Percentiles rank a stretch among this genome's conserved stretches.
These are phyloP conservation scores for Haliclona indistincta DNA, from an alignment of 37 sponge, comb jelly and placozoan genomes.

Conservation along the genomic window DNA sequence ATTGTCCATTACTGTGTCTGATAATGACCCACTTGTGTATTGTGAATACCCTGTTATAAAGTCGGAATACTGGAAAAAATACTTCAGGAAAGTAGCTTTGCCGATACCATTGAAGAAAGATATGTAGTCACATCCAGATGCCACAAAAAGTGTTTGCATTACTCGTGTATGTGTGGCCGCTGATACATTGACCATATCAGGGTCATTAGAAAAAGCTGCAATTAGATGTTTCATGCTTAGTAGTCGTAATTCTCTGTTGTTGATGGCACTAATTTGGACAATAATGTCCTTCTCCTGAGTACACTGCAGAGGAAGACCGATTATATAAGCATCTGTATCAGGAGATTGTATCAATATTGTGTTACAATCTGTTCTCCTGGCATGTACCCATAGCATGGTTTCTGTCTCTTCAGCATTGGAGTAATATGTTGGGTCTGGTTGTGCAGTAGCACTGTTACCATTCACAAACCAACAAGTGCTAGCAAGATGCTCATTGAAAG, in stretches of 20 bases:
- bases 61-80: slow-evolving; percentile 16
- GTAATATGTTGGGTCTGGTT: neutral
- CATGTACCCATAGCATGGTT: slow-evolving; percentile 13
- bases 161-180: neutral
- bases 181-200: slow-evolving; percentile 14
- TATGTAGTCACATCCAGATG: slow-evolving; percentile 36
- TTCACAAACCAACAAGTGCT: neutral
- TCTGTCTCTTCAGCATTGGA: slow-evolving; percentile 30
- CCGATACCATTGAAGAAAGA: slow-evolving; percentile 24
- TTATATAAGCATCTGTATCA: slow-evolving; percentile 30
- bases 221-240: neutral
- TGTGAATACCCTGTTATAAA: slow-evolving; percentile 13
- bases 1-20: neutral
- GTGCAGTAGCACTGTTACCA: neutral
- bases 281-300: neutral
- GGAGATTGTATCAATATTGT: slow-evolving; percentile 11
- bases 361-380: neutral
- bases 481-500: neutral
- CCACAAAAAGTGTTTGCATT: slow-evolving; percentile 14
- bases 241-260: neutral
- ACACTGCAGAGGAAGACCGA: neutral
- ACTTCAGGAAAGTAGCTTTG: slow-evolving; percentile 6
- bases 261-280: neutral
- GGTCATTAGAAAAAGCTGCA: neutral
- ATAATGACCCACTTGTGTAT: neutral